phyloP scores from a whole-genome alignment of 2,797 vertebrate species.

The Rachycentron canadum region DNA sequence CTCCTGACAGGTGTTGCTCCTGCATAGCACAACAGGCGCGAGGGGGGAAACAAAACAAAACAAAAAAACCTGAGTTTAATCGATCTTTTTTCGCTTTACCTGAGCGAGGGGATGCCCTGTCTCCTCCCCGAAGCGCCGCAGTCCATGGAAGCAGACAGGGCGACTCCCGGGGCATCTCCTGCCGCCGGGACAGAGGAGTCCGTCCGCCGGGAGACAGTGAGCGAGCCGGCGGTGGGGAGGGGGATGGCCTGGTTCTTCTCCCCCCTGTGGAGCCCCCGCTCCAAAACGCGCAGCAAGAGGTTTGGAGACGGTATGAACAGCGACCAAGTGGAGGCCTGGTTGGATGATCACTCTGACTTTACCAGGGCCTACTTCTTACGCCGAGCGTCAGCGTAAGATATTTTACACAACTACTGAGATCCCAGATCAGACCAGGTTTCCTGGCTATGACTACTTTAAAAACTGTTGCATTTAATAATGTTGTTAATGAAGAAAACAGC shows the following conservation, averaged over 20 bases:
- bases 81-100: slow-evolving; percentile 49
- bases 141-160: slow-evolving; percentile 39
- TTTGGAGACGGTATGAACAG: slow-evolving; percentile 51
- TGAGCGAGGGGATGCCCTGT: slow-evolving; percentile 63
- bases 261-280: slow-evolving; percentile 66
- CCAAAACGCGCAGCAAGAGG: slow-evolving; percentile 26
- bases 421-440: neutral
- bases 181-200: neutral
- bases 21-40: neutral
- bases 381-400: slow-evolving; percentile 70
- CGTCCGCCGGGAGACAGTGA: neutral
- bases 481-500: neutral
- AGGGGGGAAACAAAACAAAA: neutral
- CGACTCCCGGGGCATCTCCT: slow-evolving; percentile 2
- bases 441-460: too few relatives aligned
- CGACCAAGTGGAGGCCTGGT: slow-evolving; percentile 63
- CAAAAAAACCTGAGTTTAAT: slow-evolving; percentile 42
- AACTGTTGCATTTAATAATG: neutral
- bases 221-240: neutral
- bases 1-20: slow-evolving; percentile 11
- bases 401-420: neutral
- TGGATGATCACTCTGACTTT: slow-evolving; percentile 76
- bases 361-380: slow-evolving; percentile 73
- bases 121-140: slow-evolving; percentile 40
- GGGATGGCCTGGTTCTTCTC: slow-evolving; percentile 71